Conservation (phyloP, 2,888 invertebrate species). For the Leptopilina syphax region DNA sequence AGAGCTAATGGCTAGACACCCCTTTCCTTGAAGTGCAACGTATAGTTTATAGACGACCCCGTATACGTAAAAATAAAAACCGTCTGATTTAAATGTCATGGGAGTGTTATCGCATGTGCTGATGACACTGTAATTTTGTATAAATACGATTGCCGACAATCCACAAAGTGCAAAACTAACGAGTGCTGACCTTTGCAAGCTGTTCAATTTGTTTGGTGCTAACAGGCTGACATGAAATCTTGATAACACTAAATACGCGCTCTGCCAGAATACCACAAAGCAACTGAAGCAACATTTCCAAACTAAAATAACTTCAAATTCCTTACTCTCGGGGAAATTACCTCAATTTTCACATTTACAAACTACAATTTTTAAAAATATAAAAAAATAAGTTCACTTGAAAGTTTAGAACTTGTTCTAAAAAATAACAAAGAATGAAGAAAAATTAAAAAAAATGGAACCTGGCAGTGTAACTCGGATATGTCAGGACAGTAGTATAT, state of each 20-base stretch:
- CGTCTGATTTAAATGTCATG: background rate
- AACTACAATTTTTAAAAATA: no score
- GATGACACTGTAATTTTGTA: slow-evolving; percentile 15
- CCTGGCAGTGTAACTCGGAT: slow-evolving; percentile 5
- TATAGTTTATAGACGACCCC: no score
- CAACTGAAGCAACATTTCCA: slow-evolving; percentile 6
- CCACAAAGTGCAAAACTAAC: background rate
- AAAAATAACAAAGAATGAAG: no score
- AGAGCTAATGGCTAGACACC: no score
- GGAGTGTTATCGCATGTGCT: background rate
- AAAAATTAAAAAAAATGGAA: background rate
- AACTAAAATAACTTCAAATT: background rate
- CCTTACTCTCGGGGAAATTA: background rate
- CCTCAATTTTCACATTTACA: background rate
- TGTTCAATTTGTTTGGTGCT: slow-evolving; percentile 23
- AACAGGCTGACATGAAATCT: slow-evolving; percentile 25
- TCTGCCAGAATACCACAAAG: background rate
- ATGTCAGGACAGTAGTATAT: slow-evolving; percentile 18
- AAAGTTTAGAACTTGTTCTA: no score
- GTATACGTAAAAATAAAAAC: no score
- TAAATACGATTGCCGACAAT: background rate
- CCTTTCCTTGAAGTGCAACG: no score
- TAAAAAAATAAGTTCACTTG: no score
- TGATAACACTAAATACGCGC: slow-evolving; percentile 28
- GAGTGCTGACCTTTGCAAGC: slow-evolving; percentile 32